Conservation (phyloP, 2,113 vertebrate genomes). For the Catharus bicknelli region DNA sequence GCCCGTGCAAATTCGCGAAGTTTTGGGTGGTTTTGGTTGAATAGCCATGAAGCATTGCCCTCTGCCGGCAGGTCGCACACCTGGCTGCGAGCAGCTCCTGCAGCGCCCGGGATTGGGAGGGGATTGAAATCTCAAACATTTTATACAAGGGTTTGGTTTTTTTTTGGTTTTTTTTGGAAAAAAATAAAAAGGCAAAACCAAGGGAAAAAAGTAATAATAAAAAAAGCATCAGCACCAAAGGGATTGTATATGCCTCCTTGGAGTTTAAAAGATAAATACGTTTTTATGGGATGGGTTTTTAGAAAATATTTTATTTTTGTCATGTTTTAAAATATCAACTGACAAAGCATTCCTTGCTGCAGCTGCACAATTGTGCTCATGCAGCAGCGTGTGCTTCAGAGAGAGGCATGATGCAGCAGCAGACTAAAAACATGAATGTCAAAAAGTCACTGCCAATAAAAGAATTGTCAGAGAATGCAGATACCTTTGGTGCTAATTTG, state of each 20-base stretch:
- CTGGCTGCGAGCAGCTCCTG: not conserved
- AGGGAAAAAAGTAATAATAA: too few species aligned
- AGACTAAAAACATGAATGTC: not conserved
- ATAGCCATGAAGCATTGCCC: slow-evolving; percentile 43
- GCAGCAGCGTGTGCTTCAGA: not conserved
- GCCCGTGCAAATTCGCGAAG: too few species aligned
- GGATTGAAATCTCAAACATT: not conserved
- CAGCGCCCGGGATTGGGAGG: accelerated
- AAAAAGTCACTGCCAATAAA: not conserved
- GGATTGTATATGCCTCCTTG: not conserved
- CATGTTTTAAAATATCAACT: not conserved
- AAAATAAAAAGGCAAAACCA: not conserved
- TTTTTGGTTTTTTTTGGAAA: too few species aligned
- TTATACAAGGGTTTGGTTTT: too few species aligned
- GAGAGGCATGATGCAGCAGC: accelerated
- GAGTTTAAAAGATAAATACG: not conserved
- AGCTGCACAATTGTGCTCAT: not conserved
- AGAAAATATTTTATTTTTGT: not conserved
- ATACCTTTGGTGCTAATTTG: not conserved
- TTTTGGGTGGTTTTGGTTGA: not conserved
- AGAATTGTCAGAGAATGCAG: not conserved
- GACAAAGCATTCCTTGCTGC: not conserved
- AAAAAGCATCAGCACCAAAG: not conserved
- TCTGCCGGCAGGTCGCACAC: slow-evolving; percentile 21
- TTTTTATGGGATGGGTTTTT: not conserved